A percentile compares a stretch with the other conserved stretches of the same genome.
Conservation (phyloP, 2,113 vertebrate species). For the Poecile atricapillus region DNA sequence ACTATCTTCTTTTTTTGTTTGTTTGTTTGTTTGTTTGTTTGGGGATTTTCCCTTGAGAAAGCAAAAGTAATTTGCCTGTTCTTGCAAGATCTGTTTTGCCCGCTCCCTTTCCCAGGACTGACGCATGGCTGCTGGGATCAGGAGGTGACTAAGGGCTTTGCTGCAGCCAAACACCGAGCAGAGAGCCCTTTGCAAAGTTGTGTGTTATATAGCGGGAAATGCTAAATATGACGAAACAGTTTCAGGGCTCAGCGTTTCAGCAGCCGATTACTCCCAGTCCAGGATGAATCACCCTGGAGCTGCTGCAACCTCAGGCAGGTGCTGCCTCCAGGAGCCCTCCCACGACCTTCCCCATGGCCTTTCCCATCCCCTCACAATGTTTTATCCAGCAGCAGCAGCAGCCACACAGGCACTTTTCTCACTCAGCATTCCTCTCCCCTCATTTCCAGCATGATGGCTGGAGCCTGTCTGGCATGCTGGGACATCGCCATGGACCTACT, state of each 20-base stretch:
- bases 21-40: background rate
- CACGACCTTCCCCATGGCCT: background rate
- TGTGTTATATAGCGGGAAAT: background rate
- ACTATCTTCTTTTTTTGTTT: background rate
- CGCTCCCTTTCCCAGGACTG: background rate
- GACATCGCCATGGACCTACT: background rate
- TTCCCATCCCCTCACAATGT: background rate
- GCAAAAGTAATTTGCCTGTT: background rate
- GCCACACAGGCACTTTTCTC: background rate
- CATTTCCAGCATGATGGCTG: rapidly evolving
- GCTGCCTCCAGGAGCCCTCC: background rate
- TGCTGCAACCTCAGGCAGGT: background rate
- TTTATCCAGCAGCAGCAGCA: background rate
- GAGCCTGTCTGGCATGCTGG: background rate
- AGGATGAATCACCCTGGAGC: background rate
- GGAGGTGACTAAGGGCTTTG: background rate
- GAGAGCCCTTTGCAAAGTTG: background rate
- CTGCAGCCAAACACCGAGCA: background rate
- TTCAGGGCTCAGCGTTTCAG: background rate
- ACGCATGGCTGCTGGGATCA: background rate
- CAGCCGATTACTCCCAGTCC: background rate
- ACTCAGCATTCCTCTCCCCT: background rate
- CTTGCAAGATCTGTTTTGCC: background rate
- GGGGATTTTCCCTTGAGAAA: background rate
- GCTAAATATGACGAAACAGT: background rate